These are phyloP conservation scores for Cryptus viduatorius DNA, from an alignment of 2,888 invertebrate genomes.

Conservation along the genomic window DNA sequence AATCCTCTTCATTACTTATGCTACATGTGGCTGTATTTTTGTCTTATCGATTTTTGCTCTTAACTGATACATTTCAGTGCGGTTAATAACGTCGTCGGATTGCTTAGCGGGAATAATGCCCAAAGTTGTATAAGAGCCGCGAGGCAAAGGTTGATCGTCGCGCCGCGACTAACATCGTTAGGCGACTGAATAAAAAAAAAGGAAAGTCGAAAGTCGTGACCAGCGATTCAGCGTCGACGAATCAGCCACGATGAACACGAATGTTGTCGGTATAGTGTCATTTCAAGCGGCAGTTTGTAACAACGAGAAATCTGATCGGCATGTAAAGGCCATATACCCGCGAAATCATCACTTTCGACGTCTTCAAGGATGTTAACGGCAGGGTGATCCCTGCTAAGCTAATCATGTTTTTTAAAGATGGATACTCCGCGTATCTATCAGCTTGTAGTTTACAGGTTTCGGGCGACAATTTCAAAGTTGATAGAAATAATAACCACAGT, in stretches of 20 bases:
- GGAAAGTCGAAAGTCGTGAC: slow-evolving; percentile 45
- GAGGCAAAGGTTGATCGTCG: slow-evolving; percentile 25
- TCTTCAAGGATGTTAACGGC: background rate
- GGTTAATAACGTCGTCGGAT: background rate
- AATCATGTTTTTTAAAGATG: too few species aligned
- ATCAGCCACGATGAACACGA: slow-evolving; percentile 18
- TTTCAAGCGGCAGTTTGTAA: too few species aligned
- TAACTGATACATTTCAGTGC: background rate
- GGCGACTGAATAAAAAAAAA: slow-evolving; percentile 28
- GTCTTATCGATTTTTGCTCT: background rate
- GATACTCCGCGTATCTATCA: too few species aligned
- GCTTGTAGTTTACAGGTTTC: too few species aligned
- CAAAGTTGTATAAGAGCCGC: background rate
- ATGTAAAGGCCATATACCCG: too few species aligned
- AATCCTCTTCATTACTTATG: too few species aligned
- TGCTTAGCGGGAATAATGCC: background rate
- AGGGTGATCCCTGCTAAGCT: background rate
- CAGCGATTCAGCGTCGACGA: slow-evolving; percentile 31
- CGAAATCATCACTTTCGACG: too few species aligned
- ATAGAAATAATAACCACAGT: too few species aligned
- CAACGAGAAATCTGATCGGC: too few species aligned
- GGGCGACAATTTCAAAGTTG: too few species aligned
- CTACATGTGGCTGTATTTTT: background rate
- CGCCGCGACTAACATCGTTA: slow-evolving; percentile 18
- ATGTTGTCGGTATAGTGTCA: background rate